Percentiles rank a stretch among this genome's conserved stretches.
Conservation (phyloP, 1,140 invertebrate genomes). For the Drosophila ogumai region DNA sequence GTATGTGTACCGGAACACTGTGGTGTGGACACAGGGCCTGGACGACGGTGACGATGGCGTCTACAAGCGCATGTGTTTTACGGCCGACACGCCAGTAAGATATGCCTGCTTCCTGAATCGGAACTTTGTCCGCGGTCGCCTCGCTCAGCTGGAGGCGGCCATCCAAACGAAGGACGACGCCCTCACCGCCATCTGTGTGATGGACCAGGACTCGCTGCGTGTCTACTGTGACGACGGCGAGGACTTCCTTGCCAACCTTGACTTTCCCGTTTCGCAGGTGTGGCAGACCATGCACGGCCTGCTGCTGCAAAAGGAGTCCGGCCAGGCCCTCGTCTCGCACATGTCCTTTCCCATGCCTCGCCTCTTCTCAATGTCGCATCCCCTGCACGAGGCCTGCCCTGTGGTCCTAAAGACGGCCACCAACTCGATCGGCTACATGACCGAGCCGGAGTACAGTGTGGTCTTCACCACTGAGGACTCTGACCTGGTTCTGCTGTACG, state of each 20-base stretch:
- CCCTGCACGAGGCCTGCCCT: constrained; percentile 94
- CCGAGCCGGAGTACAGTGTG: constrained; percentile 86
- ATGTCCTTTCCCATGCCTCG: constrained; percentile 86
- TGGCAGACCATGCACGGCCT: constrained; percentile 93
- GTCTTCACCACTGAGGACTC: constrained; percentile 88
- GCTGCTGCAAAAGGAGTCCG: constrained; percentile 89
- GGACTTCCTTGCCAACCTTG: constrained; percentile 92
- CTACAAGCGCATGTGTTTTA: constrained; percentile 89
- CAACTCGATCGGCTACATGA: constrained; percentile 86
- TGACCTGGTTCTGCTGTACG: constrained; percentile 90
- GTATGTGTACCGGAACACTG: constrained; percentile 93
- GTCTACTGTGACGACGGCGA: constrained; percentile 92
- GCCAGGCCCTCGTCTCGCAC: constrained; percentile 69
- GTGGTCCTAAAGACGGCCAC: constrained; percentile 89
- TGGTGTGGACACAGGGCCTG: constrained; percentile 89
- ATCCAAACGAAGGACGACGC: constrained; percentile 56
- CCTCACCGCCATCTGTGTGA: constrained; percentile 76
- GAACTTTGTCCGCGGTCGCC: constrained; percentile 89
- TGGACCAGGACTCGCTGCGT: constrained; percentile 90
- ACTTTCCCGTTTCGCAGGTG: constrained; percentile 92
- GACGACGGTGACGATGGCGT: constrained; percentile 72
- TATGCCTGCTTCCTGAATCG: constrained; percentile 90
- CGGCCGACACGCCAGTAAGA: constrained; percentile 91
- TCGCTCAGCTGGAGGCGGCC: constrained; percentile 58
- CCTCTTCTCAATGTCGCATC: constrained; percentile 94